Base-by-base conservation (phyloP, 2,888 invertebrate genomes). In the Lasioglossum villosulum region DNA sequence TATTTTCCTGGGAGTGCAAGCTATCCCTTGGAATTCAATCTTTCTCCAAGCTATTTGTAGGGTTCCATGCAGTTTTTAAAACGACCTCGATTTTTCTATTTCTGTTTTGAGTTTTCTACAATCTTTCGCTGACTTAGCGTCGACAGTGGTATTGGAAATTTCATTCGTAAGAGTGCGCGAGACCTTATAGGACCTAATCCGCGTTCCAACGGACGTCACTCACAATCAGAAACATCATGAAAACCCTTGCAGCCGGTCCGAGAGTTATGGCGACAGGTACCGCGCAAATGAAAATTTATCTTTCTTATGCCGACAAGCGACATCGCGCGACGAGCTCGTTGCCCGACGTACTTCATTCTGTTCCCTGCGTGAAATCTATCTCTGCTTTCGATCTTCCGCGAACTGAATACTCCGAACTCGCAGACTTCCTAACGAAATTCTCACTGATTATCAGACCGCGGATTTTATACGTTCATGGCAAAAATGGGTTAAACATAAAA, bases 201-300 rank as follows among this genome's bases (percentile, higher is more conserved):
- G 19, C 19, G 59, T 16, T 59, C 59, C 27, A 42, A 42, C 45
- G 27, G 37, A 56, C 39, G 39, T 56, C 59, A 27, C 75, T 56
- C 42, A 63, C 59, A 63, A 63, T 63, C 59, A 12, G 52, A 34
- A 39, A 39, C 56, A 37, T 59, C 75, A 56, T 59, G 39, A n/a
- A 68, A 45, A 66, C 45, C 76, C n/a, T 66, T 19, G 68, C 42
- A 68, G 10, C 27, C n/a, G 19, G n/a, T 70, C n/a, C 70, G 34
- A 52, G 70, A 77, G 77, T 27, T 77, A 77, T 42, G 45, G 37
- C 70, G 70, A 70, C 70, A 77, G 52, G 27, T 52, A 56, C n/a
- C 72, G 52, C 19, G 59, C 78, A 63, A 72, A 59, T 72, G 71
- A 39, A 52, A 78, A 72, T 78, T 78, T 72, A 72, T 72, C 72